Percentiles rank a stretch among this genome's conserved stretches.
phyloP scores from a whole-genome alignment of 2,113 vertebrate species.

The Myotis davidii region DNA sequence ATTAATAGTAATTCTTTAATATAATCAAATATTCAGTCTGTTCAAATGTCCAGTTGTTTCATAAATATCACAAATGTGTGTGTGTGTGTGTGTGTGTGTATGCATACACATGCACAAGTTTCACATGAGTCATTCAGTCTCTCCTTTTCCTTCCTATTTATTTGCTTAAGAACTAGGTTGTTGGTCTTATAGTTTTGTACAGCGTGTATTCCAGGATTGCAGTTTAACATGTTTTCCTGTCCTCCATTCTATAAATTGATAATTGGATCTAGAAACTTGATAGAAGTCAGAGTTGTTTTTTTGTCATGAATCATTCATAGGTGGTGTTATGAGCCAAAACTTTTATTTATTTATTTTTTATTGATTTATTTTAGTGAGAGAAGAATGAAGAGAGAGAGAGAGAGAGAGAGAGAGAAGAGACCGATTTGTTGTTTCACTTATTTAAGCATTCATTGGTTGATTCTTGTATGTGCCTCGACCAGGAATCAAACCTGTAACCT shows the following conservation, averaged over 20 bases:
- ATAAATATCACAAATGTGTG: neutral
- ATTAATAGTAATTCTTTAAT: conserved; percentile 15
- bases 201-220: neutral
- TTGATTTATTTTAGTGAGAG: neutral
- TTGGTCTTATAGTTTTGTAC: conserved; percentile 10
- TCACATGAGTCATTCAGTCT: neutral
- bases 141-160: conserved; percentile 1
- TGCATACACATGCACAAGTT: neutral
- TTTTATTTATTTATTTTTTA: neutral
- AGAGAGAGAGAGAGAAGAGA: neutral
- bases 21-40: neutral
- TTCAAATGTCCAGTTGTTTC: conserved; percentile 47
- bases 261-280: neutral
- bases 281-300: conserved; percentile 7
- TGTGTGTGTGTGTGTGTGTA: neutral
- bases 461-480: neutral
- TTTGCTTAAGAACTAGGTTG: neutral
- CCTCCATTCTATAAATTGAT: conserved; percentile 3
- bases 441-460: neutral
- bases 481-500: neutral
- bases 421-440: neutral
- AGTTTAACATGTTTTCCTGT: conserved; percentile 10
- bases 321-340: neutral
- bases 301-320: conserved; percentile 46
- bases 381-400: neutral